These are phyloP conservation scores for Phengaris alcon DNA, from an alignment of 2,888 invertebrate species.

Conservation along the genomic window DNA sequence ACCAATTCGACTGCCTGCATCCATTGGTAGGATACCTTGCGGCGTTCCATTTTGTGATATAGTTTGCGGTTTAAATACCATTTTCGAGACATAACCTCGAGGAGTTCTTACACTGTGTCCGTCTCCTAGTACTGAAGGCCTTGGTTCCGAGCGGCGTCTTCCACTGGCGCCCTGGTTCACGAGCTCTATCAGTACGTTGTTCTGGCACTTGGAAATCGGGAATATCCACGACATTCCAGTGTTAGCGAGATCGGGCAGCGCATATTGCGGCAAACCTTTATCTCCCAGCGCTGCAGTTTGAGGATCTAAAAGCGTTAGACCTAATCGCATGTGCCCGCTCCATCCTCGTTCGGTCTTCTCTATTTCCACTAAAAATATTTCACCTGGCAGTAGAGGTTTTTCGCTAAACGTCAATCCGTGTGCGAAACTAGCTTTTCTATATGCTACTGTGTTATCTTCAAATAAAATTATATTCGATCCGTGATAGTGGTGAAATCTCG, in stretches of 20 bases:
- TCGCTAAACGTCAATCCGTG: constrained; percentile 96
- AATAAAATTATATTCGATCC: constrained; percentile 93
- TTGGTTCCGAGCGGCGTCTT: constrained; percentile 59
- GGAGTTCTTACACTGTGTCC: constrained; percentile 68
- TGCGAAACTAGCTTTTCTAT: constrained; percentile 94
- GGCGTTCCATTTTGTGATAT: constrained; percentile 68
- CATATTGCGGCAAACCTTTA: constrained; percentile 89
- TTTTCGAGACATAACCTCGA: constrained; percentile 75
- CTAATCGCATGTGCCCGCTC: constrained; percentile 89
- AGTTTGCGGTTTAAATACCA: constrained; percentile 84
- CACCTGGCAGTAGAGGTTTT: constrained; percentile 91
- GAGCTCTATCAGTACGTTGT: constrained; percentile 79
- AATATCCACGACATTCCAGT: constrained; percentile 96
- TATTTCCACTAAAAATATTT: constrained; percentile 96
- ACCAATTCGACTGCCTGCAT: constrained; percentile 93
- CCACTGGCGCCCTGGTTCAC: constrained; percentile 65
- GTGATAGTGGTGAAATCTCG: constrained; percentile 93
- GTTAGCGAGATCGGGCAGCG: constrained; percentile 93
- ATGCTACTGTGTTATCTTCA: constrained; percentile 93
- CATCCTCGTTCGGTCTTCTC: constrained; percentile 95
- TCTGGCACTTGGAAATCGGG: constrained; percentile 92
- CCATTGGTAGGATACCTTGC: constrained; percentile 89
- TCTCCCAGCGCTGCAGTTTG: constrained; percentile 82
- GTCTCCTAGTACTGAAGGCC: constrained; percentile 67
- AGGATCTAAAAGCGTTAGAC: constrained; percentile 93